phyloP scores from a whole-genome alignment of 2,888 invertebrate genomes.

The Metellina segmentata region DNA sequence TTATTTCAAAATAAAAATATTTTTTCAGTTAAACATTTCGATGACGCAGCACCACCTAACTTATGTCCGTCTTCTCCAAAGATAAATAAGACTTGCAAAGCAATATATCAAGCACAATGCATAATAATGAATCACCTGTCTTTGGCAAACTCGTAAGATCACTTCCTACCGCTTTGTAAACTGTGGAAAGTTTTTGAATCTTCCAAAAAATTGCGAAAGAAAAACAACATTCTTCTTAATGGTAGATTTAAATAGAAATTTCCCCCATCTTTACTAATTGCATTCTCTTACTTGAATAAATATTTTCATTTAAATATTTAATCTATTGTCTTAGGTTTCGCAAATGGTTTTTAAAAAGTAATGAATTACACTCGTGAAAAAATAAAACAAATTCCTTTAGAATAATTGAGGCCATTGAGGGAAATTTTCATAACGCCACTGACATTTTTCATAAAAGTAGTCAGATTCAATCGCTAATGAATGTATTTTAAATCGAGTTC shows the following conservation, averaged over 20 bases:
- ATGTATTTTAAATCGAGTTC: constrained; percentile 14
- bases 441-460: not conserved
- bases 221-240: not conserved
- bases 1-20: not conserved
- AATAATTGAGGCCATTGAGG: not conserved
- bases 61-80: not conserved
- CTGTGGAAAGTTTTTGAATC: constrained; percentile 20
- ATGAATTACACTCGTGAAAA: not conserved
- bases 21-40: not conserved
- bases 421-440: not conserved
- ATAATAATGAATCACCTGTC: constrained; percentile 14
- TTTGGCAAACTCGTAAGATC: constrained; percentile 3
- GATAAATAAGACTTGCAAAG: not conserved
- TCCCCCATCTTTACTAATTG: constrained; percentile 13
- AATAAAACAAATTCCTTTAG: not conserved
- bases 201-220: not conserved
- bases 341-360: not conserved
- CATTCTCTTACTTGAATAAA: constrained; percentile 39
- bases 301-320: constrained; percentile 7
- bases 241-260: constrained; percentile 11
- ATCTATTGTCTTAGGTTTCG: not conserved
- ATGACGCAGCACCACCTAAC: not conserved
- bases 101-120: not conserved
- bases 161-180: not conserved
- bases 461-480: constrained; percentile 11